Evolutionary conservation across 1,140 invertebrate species (phyloP).

Genomic region (Halesus radiatus): DNA sequence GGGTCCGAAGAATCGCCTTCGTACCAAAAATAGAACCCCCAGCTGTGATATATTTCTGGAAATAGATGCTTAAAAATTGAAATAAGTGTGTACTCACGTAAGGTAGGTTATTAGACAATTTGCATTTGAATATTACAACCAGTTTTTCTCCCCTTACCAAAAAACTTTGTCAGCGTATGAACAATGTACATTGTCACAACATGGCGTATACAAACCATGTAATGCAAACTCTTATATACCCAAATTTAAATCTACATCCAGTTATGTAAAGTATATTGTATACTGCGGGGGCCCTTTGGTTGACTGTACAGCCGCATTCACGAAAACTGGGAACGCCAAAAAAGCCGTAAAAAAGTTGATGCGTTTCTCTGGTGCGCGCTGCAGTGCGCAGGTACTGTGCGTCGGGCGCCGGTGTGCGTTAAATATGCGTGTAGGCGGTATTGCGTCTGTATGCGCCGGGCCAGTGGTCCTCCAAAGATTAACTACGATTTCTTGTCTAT

Average conservation of each 20-base stretch:
- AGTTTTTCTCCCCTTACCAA: too few relatives aligned
- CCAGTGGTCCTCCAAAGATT: slow-evolving; percentile 2
- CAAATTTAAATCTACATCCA: too few relatives aligned
- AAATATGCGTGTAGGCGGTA: slow-evolving; percentile 19
- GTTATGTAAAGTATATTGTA: too few relatives aligned
- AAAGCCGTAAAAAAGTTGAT: slow-evolving; percentile 48
- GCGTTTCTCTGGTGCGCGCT: slow-evolving; percentile 45
- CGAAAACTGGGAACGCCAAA: slow-evolving; percentile 45
- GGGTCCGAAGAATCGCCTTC: too few relatives aligned
- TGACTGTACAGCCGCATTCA: slow-evolving; percentile 44
- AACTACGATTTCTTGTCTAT: neutral
- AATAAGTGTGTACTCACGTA: too few relatives aligned
- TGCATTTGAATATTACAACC: too few relatives aligned
- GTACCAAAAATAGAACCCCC: too few relatives aligned
- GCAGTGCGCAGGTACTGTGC: slow-evolving; percentile 38
- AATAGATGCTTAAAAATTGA: neutral
- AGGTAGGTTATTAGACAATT: too few relatives aligned
- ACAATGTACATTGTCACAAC: too few relatives aligned
- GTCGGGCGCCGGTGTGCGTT: slow-evolving; percentile 38
- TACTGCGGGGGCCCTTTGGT: slow-evolving; percentile 9
- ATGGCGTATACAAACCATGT: too few relatives aligned
- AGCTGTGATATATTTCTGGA: too few relatives aligned
- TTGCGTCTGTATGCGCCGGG: neutral
- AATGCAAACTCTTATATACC: neutral
- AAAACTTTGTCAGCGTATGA: too few relatives aligned